Evolutionary conservation across 2,888 invertebrate species (phyloP).

Genomic region (Apodemia zela): DNA sequence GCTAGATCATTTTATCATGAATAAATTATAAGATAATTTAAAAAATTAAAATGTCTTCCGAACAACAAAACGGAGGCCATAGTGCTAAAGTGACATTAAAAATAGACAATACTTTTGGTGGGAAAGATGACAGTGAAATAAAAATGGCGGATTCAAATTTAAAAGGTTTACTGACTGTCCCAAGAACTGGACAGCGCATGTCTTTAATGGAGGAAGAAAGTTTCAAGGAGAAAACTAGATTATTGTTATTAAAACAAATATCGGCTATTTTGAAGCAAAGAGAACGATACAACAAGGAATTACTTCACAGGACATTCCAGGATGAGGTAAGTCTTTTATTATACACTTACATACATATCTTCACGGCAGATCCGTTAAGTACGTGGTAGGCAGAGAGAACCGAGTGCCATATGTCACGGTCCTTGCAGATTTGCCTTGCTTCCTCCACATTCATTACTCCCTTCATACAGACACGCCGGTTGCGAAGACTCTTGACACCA

Average conservation of each 20-base stretch:
- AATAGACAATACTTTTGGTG: constrained; percentile 20
- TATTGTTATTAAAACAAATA: constrained; percentile 83
- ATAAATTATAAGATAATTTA: background rate
- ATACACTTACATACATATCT: too few relatives aligned
- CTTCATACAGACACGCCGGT: too few relatives aligned
- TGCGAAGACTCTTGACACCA: too few relatives aligned
- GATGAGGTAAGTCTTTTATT: constrained; percentile 80
- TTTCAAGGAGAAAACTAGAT: constrained; percentile 81
- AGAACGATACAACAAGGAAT: constrained; percentile 82
- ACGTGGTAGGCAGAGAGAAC: too few relatives aligned
- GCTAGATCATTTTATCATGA: background rate
- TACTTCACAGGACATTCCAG: constrained; percentile 83
- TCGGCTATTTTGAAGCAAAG: constrained; percentile 83
- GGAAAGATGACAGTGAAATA: constrained; percentile 30
- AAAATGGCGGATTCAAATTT: constrained; percentile 31
- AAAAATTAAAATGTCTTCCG: constrained; percentile 27
- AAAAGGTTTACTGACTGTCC: constrained; percentile 44
- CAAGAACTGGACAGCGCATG: constrained; percentile 61
- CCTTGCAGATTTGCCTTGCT: too few relatives aligned
- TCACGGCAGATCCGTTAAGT: too few relatives aligned
- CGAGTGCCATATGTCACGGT: too few relatives aligned
- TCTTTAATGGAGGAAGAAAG: constrained; percentile 87
- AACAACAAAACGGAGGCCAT: constrained; percentile 26
- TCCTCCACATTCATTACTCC: too few relatives aligned
- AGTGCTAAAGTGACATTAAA: constrained; percentile 18